Evolutionary conservation across 2,797 vertebrate genomes (phyloP).

Genomic region (Ceryle rudis): DNA sequence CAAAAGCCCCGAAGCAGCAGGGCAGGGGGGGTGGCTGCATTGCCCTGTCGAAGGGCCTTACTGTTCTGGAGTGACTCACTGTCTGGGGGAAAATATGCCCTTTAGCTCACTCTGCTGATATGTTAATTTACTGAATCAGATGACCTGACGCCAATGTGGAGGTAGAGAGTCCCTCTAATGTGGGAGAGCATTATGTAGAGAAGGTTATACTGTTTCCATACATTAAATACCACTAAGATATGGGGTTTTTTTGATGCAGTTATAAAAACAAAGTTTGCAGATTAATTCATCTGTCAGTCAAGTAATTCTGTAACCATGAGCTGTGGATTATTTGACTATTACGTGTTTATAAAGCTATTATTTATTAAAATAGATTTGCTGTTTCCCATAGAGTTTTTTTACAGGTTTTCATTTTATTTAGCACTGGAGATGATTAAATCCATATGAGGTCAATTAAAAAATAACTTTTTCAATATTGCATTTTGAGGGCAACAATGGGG

Average conservation of each 20-base stretch:
- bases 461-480: neutral
- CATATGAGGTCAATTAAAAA: neutral
- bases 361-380: neutral
- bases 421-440: neutral
- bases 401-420: neutral
- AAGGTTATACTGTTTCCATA: neutral
- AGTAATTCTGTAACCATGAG: neutral
- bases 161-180: neutral
- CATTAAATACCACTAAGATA: neutral
- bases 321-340: neutral
- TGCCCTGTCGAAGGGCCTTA: accelerated
- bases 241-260: neutral
- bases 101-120: neutral
- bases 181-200: neutral
- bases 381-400: neutral
- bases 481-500: neutral
- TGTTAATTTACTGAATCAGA: accelerated
- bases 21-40: neutral
- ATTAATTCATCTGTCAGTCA: neutral
- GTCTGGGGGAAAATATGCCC: neutral
- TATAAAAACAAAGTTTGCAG: neutral
- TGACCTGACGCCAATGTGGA: accelerated
- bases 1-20: accelerated
- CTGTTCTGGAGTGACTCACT: neutral
- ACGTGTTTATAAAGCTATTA: accelerated